Base-by-base conservation (phyloP, 2,797 vertebrate genomes). In the Sciurus vulgaris region DNA sequence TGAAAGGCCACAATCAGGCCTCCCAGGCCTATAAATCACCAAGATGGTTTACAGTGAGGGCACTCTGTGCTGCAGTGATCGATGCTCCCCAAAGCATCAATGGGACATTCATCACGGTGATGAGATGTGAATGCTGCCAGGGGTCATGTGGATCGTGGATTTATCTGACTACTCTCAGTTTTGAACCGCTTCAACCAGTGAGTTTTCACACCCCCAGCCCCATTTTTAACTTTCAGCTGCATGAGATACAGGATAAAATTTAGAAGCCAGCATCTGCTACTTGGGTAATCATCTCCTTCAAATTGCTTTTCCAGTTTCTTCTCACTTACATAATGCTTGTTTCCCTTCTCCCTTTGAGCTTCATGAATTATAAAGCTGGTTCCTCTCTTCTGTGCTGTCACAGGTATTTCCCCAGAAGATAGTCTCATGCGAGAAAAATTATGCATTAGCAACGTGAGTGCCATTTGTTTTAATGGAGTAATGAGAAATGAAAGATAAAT, bases 121-220 rank as follows among this genome's bases (percentile, higher is more conserved):
- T 82, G 85, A 91, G 94, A 90, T 89, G 86, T 47, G 94, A 86
- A 28, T 78, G 70, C 65, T 95, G 74, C 92, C 78, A 78, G 91
- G 41, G 56, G 47, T 91, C 90, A 61, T 51, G 83, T 63, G 87
- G 73, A 84, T 77, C 87, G 76, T 89, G 86, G 35, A 67, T 91
- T 81, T 96, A 86, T 93, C 78, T 17, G 8, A 35, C 61, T n/a
- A 17, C 61, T 61, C 65, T 93, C 44, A 22, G 69, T 91, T 94
- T 93, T 30, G 3, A 93, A 49, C 56, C 70, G 65, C 44, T 89
- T 85, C 5, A 90, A 20, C 56, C 33, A 92, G 69, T 88, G n/a
- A 38, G 8, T 95, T 67, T 81, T 56, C 63, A 72, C 3, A 59
- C 56, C 65, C 41, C 10, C 5, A 33, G 12, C 8, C 51, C 54